phyloP scores from a whole-genome alignment of 2,113 vertebrate genomes.

The Channa argus region DNA sequence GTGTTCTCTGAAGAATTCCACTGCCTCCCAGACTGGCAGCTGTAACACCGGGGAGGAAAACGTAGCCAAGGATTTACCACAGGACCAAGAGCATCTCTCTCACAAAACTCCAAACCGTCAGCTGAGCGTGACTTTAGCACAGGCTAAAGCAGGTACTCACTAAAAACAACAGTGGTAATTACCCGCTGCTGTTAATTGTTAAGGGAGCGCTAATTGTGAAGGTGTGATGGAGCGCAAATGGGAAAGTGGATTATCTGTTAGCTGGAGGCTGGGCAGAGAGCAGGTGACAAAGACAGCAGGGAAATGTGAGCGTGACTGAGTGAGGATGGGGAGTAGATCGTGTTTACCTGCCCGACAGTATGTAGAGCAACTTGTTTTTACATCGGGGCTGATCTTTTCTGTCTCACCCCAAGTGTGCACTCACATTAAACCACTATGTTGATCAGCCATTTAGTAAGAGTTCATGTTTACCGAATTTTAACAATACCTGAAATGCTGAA shows the following conservation, averaged over 20 bases:
- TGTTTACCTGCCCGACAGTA: constrained; percentile 19
- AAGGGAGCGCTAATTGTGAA: constrained; percentile 68
- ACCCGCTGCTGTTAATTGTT: constrained; percentile 77
- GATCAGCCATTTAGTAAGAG: not conserved
- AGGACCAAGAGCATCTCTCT: constrained; percentile 14
- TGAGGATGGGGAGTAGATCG: not conserved
- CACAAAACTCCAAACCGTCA: constrained; percentile 24
- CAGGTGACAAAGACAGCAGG: constrained; percentile 18
- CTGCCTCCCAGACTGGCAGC: constrained; percentile 17
- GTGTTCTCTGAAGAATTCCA: constrained; percentile 37
- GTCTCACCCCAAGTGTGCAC: no score
- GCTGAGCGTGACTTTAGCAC: constrained; percentile 12
- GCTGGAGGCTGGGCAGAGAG: constrained; percentile 51
- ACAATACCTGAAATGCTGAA: not conserved
- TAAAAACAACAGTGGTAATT: constrained; percentile 68
- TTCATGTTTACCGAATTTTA: not conserved
- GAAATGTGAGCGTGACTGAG: constrained; percentile 24
- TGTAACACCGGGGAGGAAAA: constrained; percentile 29
- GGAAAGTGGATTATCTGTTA: constrained; percentile 58
- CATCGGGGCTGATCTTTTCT: not conserved
- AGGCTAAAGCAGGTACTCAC: constrained; percentile 34
- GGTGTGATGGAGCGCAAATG: constrained; percentile 59
- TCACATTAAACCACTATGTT: no score
- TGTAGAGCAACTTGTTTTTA: constrained; percentile 5
- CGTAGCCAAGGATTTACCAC: not conserved